Evolutionary conservation across 2,888 invertebrate species (phyloP), one percentile per base, ranked within the genome.

Genomic region (Pterostichus madidus): DNA sequence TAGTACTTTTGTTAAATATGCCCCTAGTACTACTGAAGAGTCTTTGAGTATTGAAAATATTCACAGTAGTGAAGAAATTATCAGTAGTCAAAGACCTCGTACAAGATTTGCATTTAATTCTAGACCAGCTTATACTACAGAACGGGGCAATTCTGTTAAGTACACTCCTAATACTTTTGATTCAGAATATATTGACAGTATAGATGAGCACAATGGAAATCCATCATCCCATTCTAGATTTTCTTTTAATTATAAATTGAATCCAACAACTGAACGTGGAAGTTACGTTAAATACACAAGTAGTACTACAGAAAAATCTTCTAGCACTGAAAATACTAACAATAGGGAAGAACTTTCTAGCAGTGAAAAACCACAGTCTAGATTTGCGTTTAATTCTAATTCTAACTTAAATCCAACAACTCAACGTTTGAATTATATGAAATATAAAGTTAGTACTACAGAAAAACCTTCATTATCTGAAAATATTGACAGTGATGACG

Each of bases 251-350:
- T 71, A 46, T 80, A 49, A 68, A 49, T 31, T 64, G 8, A n/a
- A 64, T 8, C 68, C 80, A 6, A 68, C 68, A 80, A 68, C 80
- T 11, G 80, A 80, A 80, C 64, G 68, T 10, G 32, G 5, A 24
- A 52, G 35, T 39, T 17, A n/a, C 56, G 13, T 53, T 15, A 80
- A 13, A 61, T 79, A 75, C 31, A 52, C 49, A 24, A 31, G 49
- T 75, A 75, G 52, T 31, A 75, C 49, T 24, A 52, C 8, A 6
- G 75, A 75, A 76, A 56, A 52, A 15, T 35, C 32, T 35, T 17
- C 56, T 3, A 56, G 13, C 13, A 17, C 10, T 46, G 44, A 71
- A 71, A 15, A 44, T 71, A 10, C 44, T 13, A 39, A 56, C 24
- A 71, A 10, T 7, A 17, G 11, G 17, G 68, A 6, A 71, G 24